Conservation (phyloP, 1,140 invertebrate genomes). For the Macrobrachium rosenbergii region DNA sequence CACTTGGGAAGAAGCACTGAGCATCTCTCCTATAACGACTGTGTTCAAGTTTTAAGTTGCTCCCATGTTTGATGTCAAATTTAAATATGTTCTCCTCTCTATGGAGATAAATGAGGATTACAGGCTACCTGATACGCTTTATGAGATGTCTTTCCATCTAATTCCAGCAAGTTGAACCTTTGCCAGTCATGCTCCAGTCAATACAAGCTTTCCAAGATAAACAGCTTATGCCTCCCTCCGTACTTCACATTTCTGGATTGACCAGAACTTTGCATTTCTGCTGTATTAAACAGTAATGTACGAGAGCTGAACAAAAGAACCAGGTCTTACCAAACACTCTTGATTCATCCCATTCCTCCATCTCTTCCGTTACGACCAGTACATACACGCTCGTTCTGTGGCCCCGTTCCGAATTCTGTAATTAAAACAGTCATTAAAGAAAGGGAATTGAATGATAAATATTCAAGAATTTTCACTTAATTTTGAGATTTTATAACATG, state of each 20-base stretch:
- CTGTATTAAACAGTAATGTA: background rate
- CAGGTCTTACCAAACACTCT: conserved; percentile 72
- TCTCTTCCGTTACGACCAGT: conserved; percentile 80
- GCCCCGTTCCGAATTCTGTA: conserved; percentile 77
- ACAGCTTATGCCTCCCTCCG: background rate
- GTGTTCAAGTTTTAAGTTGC: background rate
- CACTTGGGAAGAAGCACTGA: no score
- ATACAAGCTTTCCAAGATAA: no score
- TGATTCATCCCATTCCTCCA: conserved; percentile 90
- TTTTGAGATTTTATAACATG: no score
- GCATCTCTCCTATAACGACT: background rate
- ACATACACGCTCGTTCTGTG: conserved; percentile 94
- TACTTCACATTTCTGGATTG: background rate
- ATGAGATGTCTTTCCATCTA: no score
- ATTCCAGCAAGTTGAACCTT: no score
- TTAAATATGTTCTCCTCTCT: background rate
- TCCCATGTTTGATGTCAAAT: no score
- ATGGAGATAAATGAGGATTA: background rate
- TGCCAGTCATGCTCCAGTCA: no score
- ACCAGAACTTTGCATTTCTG: background rate
- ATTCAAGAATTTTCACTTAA: no score
- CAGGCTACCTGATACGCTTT: no score
- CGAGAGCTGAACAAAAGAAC: background rate
- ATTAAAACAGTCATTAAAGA: background rate
- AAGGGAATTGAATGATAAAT: no score